Evolutionary conservation across 2,113 vertebrate genomes (phyloP).

Genomic region (Epinephelus lanceolatus): DNA sequence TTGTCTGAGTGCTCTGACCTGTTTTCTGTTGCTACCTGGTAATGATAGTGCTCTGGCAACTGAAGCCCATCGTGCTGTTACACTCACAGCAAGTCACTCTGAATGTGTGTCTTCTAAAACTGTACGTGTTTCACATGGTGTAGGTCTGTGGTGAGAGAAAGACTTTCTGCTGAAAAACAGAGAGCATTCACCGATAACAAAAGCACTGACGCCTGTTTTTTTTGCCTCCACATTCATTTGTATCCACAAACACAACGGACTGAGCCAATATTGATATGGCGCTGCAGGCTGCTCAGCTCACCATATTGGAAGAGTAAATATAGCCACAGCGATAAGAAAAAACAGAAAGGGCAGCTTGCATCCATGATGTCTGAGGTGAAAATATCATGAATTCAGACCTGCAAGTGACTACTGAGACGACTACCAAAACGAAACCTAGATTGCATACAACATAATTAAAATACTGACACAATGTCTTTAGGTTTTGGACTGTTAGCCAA

Average conservation of each 20-base stretch:
- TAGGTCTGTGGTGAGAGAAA: neutral
- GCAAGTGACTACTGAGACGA: neutral
- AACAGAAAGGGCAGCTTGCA: constrained; percentile 40
- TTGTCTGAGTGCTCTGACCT: constrained; percentile 26
- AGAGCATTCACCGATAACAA: constrained; percentile 19
- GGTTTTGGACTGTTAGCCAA: neutral
- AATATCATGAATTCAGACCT: constrained; percentile 10
- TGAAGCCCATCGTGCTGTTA: constrained; percentile 25
- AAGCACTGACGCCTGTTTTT: constrained; percentile 51
- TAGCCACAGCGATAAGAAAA: constrained; percentile 66
- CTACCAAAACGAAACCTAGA: neutral
- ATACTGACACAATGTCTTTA: neutral
- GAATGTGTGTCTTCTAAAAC: neutral
- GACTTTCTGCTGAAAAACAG: constrained; percentile 16
- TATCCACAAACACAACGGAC: constrained; percentile 72
- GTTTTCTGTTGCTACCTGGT: constrained; percentile 34
- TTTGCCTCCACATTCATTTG: constrained; percentile 68
- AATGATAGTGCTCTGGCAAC: constrained; percentile 24
- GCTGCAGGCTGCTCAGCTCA: constrained; percentile 65
- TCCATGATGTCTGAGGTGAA: constrained; percentile 14
- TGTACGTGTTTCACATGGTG: neutral
- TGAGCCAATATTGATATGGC: constrained; percentile 82
- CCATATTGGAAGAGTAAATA: constrained; percentile 78
- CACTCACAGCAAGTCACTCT: neutral
- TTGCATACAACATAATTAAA: too few relatives aligned